A percentile compares a stretch with the other conserved stretches of the same genome.
Evolutionary conservation across 2,113 vertebrate species (phyloP).

Genomic region (Paramormyrops kingsleyae): DNA sequence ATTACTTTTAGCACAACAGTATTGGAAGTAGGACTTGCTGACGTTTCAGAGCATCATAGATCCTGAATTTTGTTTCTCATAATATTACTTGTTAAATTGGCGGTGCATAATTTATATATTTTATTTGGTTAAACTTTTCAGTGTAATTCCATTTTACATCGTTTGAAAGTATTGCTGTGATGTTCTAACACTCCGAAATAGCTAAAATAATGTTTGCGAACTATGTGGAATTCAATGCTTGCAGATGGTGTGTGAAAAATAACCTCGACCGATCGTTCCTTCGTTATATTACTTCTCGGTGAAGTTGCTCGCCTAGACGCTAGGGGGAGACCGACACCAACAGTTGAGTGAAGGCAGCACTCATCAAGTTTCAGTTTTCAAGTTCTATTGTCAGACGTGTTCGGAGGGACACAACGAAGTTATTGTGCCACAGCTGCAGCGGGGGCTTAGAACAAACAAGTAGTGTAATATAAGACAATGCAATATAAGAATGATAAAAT

Average conservation of each 20-base stretch:
- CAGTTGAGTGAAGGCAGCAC: background rate
- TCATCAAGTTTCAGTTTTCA: background rate
- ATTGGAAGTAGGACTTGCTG: background rate
- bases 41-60: background rate
- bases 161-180: background rate
- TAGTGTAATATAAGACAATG: background rate
- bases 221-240: background rate
- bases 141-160: background rate
- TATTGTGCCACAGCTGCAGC: background rate
- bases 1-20: background rate
- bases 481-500: background rate
- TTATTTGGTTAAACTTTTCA: background rate
- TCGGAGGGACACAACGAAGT: background rate
- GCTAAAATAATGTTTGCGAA: background rate
- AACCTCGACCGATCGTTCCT: background rate
- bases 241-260: background rate
- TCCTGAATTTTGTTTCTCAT: background rate
- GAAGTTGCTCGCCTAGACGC: background rate
- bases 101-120: background rate
- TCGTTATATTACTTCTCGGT: background rate
- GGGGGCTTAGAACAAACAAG: background rate
- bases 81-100: background rate
- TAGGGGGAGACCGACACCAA: constrained; percentile 11
- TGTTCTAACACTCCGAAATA: background rate
- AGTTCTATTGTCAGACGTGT: background rate